Percentiles rank a stretch among this genome's conserved stretches.
Evolutionary conservation across 2,888 invertebrate genomes (phyloP).

Genomic region (Epicampocera succincta): DNA sequence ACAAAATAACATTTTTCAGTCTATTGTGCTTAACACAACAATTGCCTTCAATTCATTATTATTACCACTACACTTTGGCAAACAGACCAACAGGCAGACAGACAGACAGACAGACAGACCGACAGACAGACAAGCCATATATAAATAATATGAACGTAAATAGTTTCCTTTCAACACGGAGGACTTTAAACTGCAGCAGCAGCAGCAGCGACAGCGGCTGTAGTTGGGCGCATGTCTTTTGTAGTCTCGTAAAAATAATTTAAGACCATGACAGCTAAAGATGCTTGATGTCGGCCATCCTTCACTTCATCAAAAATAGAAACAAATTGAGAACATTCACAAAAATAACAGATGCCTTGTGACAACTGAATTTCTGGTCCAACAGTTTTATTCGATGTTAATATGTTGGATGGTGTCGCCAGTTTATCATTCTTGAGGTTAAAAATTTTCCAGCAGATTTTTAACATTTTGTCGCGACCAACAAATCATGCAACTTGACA

Average conservation of each 20-base stretch:
- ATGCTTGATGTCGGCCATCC: constrained; percentile 29
- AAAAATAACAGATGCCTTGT: neutral
- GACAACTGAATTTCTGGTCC: too few relatives aligned
- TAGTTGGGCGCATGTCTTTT: constrained; percentile 52
- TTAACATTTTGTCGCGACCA: too few relatives aligned
- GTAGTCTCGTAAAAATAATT: constrained; percentile 15
- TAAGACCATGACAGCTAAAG: constrained; percentile 37
- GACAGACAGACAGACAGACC: neutral
- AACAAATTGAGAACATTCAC: constrained; percentile 4
- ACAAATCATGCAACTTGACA: too few relatives aligned
- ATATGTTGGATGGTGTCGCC: too few relatives aligned
- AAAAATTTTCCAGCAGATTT: too few relatives aligned
- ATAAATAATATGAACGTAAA: neutral
- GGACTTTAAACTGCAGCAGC: neutral
- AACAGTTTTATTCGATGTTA: too few relatives aligned
- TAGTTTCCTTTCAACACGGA: neutral
- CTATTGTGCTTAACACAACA: constrained; percentile 59
- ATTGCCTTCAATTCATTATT: constrained; percentile 67
- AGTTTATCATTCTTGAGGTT: too few relatives aligned
- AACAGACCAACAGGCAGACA: constrained; percentile 16
- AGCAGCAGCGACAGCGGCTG: constrained; percentile 2
- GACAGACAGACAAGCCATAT: neutral
- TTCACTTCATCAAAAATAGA: neutral
- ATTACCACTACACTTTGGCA: constrained; percentile 59
- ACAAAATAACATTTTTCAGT: constrained; percentile 46